These are phyloP conservation scores for Blastomussa wellsi DNA, from an alignment of 92 coral and sea anemone species.

Conservation along the genomic window DNA sequence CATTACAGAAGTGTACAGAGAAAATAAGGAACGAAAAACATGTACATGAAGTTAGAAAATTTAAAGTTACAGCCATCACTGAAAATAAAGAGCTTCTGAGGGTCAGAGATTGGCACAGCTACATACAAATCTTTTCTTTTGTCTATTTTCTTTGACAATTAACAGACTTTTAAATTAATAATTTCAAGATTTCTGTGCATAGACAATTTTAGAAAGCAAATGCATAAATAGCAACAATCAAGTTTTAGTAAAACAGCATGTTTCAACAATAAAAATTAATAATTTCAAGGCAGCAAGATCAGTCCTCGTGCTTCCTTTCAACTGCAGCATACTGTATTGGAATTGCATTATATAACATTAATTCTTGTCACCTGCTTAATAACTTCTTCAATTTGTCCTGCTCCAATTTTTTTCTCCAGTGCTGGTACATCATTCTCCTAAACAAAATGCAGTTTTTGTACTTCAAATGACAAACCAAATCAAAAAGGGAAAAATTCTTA, in stretches of 20 bases:
- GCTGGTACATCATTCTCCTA: constrained; percentile 84
- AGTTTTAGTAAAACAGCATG: background rate
- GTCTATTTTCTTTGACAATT: too few species aligned
- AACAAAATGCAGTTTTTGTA: background rate
- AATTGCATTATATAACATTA: background rate
- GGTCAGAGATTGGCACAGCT: background rate
- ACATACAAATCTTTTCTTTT: background rate
- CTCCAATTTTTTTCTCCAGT: constrained; percentile 88
- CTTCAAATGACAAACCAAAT: background rate
- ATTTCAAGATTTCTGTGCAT: too few species aligned
- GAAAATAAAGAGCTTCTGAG: background rate
- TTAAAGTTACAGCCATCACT: background rate
- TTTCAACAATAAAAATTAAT: background rate
- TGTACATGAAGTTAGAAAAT: too few species aligned
- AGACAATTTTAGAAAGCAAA: background rate
- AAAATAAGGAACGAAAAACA: background rate
- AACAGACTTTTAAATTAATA: too few species aligned
- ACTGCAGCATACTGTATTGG: background rate
- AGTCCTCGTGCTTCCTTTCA: background rate
- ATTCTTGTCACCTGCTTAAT: constrained; percentile 82
- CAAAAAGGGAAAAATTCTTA: background rate
- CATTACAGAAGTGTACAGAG: background rate
- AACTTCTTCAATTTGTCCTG: constrained; percentile 99
- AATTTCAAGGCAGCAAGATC: background rate
- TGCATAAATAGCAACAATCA: background rate